These are phyloP conservation scores for Otis tarda DNA, from an alignment of 2,113 vertebrate species.

Conservation along the genomic window DNA sequence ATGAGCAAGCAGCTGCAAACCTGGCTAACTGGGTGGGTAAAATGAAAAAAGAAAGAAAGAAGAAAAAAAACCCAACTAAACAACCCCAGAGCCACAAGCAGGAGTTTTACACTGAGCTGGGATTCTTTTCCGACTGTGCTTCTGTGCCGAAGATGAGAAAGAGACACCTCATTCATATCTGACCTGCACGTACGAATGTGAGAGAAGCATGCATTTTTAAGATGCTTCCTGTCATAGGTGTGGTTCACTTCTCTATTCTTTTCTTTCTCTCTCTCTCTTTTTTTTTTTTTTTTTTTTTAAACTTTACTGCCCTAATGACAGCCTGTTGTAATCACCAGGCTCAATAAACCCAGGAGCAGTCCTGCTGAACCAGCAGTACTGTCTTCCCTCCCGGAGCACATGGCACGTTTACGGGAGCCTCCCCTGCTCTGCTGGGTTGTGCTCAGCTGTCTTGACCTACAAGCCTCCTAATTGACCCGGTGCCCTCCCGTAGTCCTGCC, in stretches of 20 bases:
- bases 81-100: neutral
- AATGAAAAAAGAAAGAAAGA: neutral
- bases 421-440: neutral
- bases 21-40: neutral
- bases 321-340: constrained; percentile 2
- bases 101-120: neutral
- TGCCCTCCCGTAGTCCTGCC: neutral
- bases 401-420: neutral
- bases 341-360: constrained; percentile 10
- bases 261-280: neutral
- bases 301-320: constrained; percentile 34
- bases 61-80: neutral
- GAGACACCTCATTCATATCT: neutral
- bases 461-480: neutral
- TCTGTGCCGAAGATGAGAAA: neutral
- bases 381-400: neutral
- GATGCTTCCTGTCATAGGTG: constrained; percentile 61
- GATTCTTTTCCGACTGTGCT: neutral
- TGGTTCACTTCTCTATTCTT: constrained; percentile 21
- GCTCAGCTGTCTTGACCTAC: neutral
- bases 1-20: neutral
- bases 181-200: neutral
- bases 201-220: constrained; percentile 41
- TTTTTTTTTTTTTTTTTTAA: neutral
- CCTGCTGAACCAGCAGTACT: constrained; percentile 16